Percentiles rank a stretch among this genome's conserved stretches.
Conservation (phyloP, 1,140 invertebrate species). For the Medauroidea extradentata region DNA sequence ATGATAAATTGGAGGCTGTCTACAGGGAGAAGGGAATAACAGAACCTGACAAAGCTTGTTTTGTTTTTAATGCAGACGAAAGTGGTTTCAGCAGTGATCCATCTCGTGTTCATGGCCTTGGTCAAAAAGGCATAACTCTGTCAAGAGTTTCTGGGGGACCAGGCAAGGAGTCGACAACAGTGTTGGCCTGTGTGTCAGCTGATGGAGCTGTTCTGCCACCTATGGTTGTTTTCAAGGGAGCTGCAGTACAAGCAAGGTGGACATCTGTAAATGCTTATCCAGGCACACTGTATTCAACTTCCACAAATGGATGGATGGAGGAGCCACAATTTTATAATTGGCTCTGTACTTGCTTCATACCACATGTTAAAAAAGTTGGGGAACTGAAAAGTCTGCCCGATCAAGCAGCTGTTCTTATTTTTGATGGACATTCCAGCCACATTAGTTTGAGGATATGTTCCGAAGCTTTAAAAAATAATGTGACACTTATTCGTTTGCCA, state of each 20-base stretch:
- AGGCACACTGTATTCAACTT: constrained; percentile 31
- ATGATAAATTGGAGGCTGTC: not conserved
- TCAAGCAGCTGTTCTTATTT: constrained; percentile 17
- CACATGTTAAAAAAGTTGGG: not conserved
- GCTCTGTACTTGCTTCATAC: constrained; percentile 19
- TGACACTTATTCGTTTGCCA: constrained; percentile 30
- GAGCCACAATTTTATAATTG: constrained; percentile 28
- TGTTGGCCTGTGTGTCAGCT: constrained; percentile 31
- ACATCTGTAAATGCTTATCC: constrained; percentile 25
- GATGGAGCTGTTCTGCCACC: constrained; percentile 29
- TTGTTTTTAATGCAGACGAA: not conserved
- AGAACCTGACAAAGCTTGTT: not conserved
- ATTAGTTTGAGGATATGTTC: constrained; percentile 22
- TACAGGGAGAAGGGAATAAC: not conserved
- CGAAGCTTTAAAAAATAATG: constrained; percentile 26
- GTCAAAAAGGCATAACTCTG: constrained; percentile 27
- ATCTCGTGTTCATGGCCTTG: constrained; percentile 16
- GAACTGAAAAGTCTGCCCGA: not conserved
- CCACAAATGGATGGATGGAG: constrained; percentile 37
- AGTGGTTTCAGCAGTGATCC: not conserved
- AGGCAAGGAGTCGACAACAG: constrained; percentile 30
- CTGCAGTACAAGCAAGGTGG: constrained; percentile 32
- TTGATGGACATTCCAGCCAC: constrained; percentile 32
- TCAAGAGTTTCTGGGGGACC: constrained; percentile 28
- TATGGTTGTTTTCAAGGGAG: constrained; percentile 34